phyloP scores from a whole-genome alignment of 2,113 vertebrate genomes.

The Laterallus jamaicensis region DNA sequence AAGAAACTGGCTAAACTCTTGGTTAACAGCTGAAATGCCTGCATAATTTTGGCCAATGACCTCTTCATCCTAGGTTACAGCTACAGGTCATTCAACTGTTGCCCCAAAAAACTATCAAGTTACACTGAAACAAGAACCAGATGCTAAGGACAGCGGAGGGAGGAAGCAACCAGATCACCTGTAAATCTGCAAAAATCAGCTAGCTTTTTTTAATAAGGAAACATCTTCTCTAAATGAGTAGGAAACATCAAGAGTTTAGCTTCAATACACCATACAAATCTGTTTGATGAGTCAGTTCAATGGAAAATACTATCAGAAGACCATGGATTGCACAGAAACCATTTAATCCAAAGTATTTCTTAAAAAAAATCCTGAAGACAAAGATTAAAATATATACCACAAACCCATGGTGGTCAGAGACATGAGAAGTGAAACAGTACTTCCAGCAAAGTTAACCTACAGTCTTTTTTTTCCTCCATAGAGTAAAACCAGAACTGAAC shows the following conservation, averaged over 20 bases:
- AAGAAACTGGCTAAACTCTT: constrained; percentile 23
- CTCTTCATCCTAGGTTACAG: neutral
- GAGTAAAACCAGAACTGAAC: neutral
- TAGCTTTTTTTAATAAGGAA: neutral
- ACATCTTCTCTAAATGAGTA: neutral
- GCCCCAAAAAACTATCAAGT: neutral
- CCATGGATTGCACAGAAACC: neutral
- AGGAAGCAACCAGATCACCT: neutral
- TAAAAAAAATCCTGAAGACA: neutral
- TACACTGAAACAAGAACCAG: neutral
- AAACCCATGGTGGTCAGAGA: neutral
- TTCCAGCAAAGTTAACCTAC: neutral
- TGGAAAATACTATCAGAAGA: neutral
- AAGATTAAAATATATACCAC: neutral
- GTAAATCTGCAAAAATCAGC: neutral
- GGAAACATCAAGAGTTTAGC: neutral
- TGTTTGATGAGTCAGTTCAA: neutral
- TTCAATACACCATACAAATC: neutral
- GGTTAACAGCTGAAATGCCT: constrained; percentile 28
- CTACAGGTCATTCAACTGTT: neutral
- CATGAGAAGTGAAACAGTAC: neutral
- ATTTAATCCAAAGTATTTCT: neutral
- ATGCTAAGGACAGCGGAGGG: neutral
- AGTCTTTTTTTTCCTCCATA: neutral
- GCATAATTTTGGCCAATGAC: neutral